Base-by-base conservation (phyloP, 2,888 invertebrate species). In the Allophyes oxyacanthae region DNA sequence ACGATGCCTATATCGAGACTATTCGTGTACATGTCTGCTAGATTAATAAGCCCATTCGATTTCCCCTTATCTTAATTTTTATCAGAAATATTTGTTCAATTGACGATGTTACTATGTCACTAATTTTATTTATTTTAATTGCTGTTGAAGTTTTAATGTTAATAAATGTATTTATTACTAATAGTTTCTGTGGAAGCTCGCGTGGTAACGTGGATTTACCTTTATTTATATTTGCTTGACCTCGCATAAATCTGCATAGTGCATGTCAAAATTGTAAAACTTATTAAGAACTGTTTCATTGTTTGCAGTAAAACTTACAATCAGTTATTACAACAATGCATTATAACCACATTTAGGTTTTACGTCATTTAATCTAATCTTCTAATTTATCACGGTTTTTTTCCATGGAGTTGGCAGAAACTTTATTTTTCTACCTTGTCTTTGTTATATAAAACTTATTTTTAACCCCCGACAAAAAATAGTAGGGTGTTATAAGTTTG, bases 1-100 rank as follows among this genome's bases (percentile, higher is more conserved):
- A 81, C 76, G 77, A 79, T 73, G 77, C 64, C 73, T 78, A 69
- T 75, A 77, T 81, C 67, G 59, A 57, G 73, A 72, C 67, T 77
- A 73, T 76, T 67, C 49, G 46, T 45, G 48, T 55, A 69, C 32
- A 41, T 70, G 63, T 69, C 61, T 57, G 44, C 32, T 56, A 60
- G 61, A 69, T 69, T 77, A 77, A 65, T 77, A 71, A 65, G 65
- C 49, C 56, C 43, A 51, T 62, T 52, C 45, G 49, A 63, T 68
- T 57, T 43, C 25, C 44, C 40, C 48, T 66, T 74, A 77, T 77
- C 73, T 11, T 11, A 41, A 46, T 52, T 56, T 71, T 64, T 72
- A 75, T 72, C 58, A 41, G 33, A 69, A 64, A 60, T 64, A 66
- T 57, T 59, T 56, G 49, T 42, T 55, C 41, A 30, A 58, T 60